Conservation (phyloP, 2,797 vertebrate genomes). For the Antennarius maculatus region DNA sequence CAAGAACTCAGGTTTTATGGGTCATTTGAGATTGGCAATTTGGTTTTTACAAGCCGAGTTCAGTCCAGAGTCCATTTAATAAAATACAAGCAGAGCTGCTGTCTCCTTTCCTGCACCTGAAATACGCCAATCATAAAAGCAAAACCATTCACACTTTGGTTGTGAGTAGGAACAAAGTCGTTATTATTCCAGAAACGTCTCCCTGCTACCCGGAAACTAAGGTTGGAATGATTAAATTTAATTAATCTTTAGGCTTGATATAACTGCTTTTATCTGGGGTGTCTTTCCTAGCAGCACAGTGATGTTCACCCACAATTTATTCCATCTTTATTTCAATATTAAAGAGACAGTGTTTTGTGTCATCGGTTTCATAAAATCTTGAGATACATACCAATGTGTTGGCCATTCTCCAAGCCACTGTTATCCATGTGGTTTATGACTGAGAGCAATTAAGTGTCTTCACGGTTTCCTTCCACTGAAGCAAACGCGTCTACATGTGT, state of each 20-base stretch:
- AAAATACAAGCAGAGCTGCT: constrained; percentile 50
- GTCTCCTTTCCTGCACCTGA: constrained; percentile 57
- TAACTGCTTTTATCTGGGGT: neutral
- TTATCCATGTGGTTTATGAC: constrained; percentile 45
- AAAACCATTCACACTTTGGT: constrained; percentile 38
- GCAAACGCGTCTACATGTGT: constrained; percentile 49
- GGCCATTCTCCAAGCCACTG: constrained; percentile 36
- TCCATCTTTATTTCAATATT: constrained; percentile 3
- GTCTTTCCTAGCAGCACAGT: neutral
- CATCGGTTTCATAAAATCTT: constrained; percentile 14
- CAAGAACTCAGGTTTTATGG: constrained; percentile 69
- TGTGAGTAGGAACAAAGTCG: constrained; percentile 32
- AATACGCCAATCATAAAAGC: constrained; percentile 55
- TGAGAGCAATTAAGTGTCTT: constrained; percentile 53
- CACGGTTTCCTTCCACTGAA: constrained; percentile 34
- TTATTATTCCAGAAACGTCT: constrained; percentile 33
- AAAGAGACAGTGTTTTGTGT: neutral
- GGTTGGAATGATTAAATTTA: neutral
- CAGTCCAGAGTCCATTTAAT: constrained; percentile 65
- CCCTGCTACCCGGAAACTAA: constrained; percentile 2
- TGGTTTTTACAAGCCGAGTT: constrained; percentile 68
- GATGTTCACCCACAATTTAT: neutral
- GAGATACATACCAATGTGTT: constrained; percentile 22
- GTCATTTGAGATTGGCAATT: constrained; percentile 74
- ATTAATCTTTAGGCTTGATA: constrained; percentile 1